Evolutionary conservation across 2,797 vertebrate genomes (phyloP).

Genomic region (Urocyon cinereoargenteus): DNA sequence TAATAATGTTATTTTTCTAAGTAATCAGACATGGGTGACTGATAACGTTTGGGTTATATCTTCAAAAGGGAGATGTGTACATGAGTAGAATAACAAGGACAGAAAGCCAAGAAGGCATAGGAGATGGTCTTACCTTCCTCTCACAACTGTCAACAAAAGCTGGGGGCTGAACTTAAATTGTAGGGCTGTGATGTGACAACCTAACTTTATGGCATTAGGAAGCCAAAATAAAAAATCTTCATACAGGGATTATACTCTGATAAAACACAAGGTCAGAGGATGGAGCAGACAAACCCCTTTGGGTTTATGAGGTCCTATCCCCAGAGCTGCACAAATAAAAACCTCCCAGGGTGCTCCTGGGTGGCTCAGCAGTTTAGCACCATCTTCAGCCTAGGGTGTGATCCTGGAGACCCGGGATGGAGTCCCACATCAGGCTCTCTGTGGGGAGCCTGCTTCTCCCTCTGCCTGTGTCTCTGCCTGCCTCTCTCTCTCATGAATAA

Average conservation of each 20-base stretch:
- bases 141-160: neutral
- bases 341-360: too few relatives aligned
- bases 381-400: too few relatives aligned
- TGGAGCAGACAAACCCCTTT: neutral
- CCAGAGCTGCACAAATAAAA: neutral
- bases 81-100: neutral
- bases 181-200: neutral
- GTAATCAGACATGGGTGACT: neutral
- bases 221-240: neutral
- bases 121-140: neutral
- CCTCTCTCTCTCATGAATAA: too few relatives aligned
- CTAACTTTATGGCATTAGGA: neutral
- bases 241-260: neutral
- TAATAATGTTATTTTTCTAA: neutral
- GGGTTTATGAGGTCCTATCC: neutral
- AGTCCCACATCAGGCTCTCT: too few relatives aligned
- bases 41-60: neutral
- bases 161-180: neutral
- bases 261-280: neutral
- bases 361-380: too few relatives aligned
- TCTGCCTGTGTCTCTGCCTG: too few relatives aligned
- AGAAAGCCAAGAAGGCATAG: neutral
- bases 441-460: too few relatives aligned
- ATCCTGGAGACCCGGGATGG: too few relatives aligned
- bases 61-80: neutral